Conservation (phyloP, 2,113 vertebrate genomes). For the Isurus oxyrinchus region DNA sequence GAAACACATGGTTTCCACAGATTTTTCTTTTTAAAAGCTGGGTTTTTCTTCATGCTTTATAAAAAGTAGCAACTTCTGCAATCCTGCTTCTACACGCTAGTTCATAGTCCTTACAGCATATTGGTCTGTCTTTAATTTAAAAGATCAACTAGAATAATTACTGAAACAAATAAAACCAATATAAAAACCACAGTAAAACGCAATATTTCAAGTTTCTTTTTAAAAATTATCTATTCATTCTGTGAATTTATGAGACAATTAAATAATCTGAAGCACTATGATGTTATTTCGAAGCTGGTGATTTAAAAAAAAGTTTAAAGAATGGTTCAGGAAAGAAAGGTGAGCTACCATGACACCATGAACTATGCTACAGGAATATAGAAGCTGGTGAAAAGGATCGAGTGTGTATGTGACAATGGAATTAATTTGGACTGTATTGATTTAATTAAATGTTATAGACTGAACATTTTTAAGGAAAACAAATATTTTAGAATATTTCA, state of each 20-base stretch:
- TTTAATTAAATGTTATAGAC: too few species aligned
- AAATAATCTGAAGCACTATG: not conserved
- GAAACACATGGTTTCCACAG: not conserved
- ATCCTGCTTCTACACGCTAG: not conserved
- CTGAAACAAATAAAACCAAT: not conserved
- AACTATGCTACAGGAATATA: not conserved
- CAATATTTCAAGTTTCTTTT: slow-evolving; percentile 1
- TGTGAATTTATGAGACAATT: not conserved
- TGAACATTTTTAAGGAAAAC: not conserved
- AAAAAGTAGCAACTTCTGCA: not conserved
- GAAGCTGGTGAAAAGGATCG: not conserved
- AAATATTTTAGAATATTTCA: not conserved
- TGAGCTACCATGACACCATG: not conserved
- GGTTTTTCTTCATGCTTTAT: not conserved
- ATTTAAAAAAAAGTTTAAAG: not conserved
- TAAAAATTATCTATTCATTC: not conserved
- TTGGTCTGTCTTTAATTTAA: not conserved
- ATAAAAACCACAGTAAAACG: not conserved
- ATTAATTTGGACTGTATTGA: not conserved
- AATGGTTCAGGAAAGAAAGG: not conserved
- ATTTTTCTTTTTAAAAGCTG: not conserved
- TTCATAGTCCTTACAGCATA: not conserved
- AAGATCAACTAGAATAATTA: not conserved
- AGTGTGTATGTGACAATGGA: too few species aligned
- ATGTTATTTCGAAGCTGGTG: not conserved